Conservation (phyloP, 2,113 vertebrate genomes). For the Channa argus region DNA sequence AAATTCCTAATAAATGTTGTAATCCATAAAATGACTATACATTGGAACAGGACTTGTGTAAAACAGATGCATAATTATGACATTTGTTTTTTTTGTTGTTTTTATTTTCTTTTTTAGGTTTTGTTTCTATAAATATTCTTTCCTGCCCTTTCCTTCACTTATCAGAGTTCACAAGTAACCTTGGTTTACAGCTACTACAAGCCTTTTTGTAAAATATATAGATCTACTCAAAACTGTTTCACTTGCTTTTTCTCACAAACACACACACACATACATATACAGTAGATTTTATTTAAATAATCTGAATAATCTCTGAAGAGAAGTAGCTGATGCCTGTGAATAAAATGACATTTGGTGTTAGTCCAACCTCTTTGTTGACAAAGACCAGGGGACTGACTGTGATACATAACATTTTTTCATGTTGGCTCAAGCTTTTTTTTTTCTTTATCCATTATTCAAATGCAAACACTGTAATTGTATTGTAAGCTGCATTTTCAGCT, state of each 20-base stretch:
- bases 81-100: background rate
- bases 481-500: too few relatives aligned
- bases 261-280: background rate
- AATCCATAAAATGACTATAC: background rate
- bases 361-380: background rate
- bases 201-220: background rate
- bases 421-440: too few relatives aligned
- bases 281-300: too few relatives aligned
- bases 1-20: too few relatives aligned
- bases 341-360: background rate
- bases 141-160: slow-evolving; percentile 13
- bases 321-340: background rate
- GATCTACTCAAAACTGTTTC: background rate
- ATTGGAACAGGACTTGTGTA: background rate
- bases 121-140: background rate
- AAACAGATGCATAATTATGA: background rate
- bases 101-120: background rate
- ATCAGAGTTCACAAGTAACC: background rate
- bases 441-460: too few relatives aligned
- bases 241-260: background rate
- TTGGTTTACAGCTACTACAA: background rate
- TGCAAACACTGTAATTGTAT: too few relatives aligned
- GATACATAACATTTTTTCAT: too few relatives aligned
- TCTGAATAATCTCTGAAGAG: background rate
- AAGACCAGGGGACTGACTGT: too few relatives aligned